Conservation (phyloP, 1,140 invertebrate genomes). For the Drosophila ohnishii region DNA sequence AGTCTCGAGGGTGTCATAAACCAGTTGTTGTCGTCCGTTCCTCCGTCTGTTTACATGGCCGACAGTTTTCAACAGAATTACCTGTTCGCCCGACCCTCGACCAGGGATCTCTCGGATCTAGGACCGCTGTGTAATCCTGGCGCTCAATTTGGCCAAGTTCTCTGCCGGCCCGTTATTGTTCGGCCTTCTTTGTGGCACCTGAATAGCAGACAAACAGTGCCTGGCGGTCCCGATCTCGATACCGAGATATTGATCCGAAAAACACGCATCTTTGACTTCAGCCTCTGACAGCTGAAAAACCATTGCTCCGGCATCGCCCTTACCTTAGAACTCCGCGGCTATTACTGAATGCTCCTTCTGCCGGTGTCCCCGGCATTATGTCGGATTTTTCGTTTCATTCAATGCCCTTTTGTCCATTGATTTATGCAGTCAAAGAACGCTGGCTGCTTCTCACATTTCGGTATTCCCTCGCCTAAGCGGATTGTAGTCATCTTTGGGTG, state of each 20-base stretch:
- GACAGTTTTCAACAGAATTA: constrained; percentile 42
- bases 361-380: constrained; percentile 45
- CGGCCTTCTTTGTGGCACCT: constrained; percentile 67
- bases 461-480: constrained; percentile 54
- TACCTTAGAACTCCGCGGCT: constrained; percentile 42
- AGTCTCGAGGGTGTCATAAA: constrained; percentile 66
- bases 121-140: constrained; percentile 58
- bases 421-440: constrained; percentile 64
- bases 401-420: constrained; percentile 69
- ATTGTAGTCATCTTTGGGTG: constrained; percentile 58
- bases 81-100: constrained; percentile 45
- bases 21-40: constrained; percentile 69
- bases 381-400: constrained; percentile 65
- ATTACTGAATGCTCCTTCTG: constrained; percentile 50
- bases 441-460: constrained; percentile 35
- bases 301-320: constrained; percentile 5
- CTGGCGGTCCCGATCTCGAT: constrained; percentile 22
- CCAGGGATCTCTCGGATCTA: constrained; percentile 42
- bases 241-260: constrained; percentile 30
- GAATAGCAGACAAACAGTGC: constrained; percentile 40
- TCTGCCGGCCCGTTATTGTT: constrained; percentile 49
- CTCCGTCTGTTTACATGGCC: constrained; percentile 43
- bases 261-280: constrained; percentile 70
- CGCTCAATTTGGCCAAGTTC: constrained; percentile 63
- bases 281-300: constrained; percentile 67